phyloP scores from a whole-genome alignment of 2,113 vertebrate species.

The Chaetorhynchus papuensis region DNA sequence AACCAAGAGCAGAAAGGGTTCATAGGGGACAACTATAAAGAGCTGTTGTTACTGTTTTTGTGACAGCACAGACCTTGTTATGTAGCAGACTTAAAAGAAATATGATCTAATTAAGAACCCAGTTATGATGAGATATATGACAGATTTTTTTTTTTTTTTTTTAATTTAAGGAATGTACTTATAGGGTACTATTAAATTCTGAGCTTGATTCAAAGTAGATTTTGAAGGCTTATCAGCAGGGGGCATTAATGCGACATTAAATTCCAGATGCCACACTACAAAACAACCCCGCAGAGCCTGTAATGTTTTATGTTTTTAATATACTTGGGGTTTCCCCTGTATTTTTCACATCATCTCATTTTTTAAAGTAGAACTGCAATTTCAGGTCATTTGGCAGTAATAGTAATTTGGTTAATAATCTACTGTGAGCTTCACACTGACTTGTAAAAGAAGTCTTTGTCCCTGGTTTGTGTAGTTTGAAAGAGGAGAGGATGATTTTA shows the following conservation, averaged over 20 bases:
- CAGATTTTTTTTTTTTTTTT: too few relatives aligned
- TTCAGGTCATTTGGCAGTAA: neutral
- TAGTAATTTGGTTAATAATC: neutral
- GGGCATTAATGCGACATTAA: slow-evolving; percentile 24
- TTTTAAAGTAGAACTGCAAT: neutral
- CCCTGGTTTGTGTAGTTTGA: neutral
- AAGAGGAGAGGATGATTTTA: neutral
- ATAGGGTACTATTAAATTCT: neutral
- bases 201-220: neutral
- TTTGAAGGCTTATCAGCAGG: slow-evolving; percentile 45
- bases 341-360: neutral
- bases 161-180: neutral
- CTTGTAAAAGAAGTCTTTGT: neutral
- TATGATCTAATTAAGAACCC: neutral
- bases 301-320: neutral
- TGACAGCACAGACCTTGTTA: neutral
- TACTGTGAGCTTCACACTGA: neutral
- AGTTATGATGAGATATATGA: neutral
- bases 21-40: neutral
- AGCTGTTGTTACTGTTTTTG: neutral
- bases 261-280: neutral
- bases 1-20: neutral
- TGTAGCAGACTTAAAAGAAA: neutral
- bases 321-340: neutral
- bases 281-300: neutral